Evolutionary conservation across 1,140 invertebrate species (phyloP).

Genomic region (Gonatopus flavifemur): DNA sequence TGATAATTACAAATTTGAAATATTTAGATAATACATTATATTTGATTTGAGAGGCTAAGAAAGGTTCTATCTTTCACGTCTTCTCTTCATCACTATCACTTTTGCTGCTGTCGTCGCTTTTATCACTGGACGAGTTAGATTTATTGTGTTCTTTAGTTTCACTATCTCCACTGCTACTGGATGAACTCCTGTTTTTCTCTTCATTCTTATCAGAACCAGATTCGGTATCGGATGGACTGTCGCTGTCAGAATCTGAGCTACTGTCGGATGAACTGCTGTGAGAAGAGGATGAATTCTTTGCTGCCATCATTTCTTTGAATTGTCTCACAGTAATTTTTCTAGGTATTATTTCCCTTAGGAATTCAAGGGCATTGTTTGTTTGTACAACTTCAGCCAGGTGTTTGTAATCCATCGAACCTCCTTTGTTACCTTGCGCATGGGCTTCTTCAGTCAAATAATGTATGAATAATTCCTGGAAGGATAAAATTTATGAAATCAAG

Average conservation of each 20-base stretch:
- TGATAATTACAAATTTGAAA: no score
- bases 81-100: slow-evolving; percentile 47
- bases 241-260: slow-evolving; percentile 52
- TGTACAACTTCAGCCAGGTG: slow-evolving; percentile 70
- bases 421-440: slow-evolving; percentile 53
- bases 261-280: slow-evolving; percentile 40
- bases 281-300: slow-evolving; percentile 49
- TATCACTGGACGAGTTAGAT: slow-evolving; percentile 36
- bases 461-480: slow-evolving; percentile 69
- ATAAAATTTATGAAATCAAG: no score
- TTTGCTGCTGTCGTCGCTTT: slow-evolving; percentile 37
- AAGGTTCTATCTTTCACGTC: slow-evolving; percentile 22
- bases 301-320: slow-evolving; percentile 68
- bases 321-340: slow-evolving; percentile 69
- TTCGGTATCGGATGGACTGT: slow-evolving; percentile 50
- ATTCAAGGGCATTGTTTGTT: slow-evolving; percentile 66
- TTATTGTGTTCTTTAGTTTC: slow-evolving; percentile 43
- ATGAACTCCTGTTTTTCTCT: slow-evolving; percentile 27
- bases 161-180: slow-evolving; percentile 32
- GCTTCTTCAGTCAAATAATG: slow-evolving; percentile 66
- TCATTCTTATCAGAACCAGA: slow-evolving; percentile 45
- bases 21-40: no score
- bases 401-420: slow-evolving; percentile 66
- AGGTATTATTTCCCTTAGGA: slow-evolving; percentile 71
- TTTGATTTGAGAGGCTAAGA: no score